Evolutionary conservation across 1,140 invertebrate genomes (phyloP).

Genomic region (Atopsyche davidsoni): DNA sequence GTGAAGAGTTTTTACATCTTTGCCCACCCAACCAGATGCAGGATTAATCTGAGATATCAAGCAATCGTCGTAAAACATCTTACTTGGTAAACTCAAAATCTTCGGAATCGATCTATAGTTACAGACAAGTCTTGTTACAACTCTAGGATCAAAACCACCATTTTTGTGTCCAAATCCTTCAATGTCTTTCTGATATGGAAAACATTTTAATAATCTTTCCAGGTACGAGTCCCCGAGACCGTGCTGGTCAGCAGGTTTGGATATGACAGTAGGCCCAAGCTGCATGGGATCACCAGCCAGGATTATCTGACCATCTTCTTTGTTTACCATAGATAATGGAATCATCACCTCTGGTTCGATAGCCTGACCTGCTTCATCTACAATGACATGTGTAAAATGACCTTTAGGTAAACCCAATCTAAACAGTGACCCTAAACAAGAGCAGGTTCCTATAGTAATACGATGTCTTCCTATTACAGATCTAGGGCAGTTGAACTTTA

Average conservation of each 20-base stretch:
- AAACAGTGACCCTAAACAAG: conserved; percentile 62
- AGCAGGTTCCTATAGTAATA: conserved; percentile 79
- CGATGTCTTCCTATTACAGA: conserved; percentile 62
- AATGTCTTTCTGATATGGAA: conserved; percentile 61
- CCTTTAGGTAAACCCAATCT: conserved; percentile 58
- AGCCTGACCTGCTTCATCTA: conserved; percentile 89
- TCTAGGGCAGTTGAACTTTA: conserved; percentile 48
- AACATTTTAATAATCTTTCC: conserved; percentile 57
- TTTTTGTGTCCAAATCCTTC: conserved; percentile 38
- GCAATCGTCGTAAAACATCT: conserved; percentile 75
- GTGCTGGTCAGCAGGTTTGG: conserved; percentile 53
- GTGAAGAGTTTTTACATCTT: conserved; percentile 24
- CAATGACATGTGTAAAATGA: conserved; percentile 81
- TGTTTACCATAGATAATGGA: conserved; percentile 53
- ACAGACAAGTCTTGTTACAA: conserved; percentile 65
- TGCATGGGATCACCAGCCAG: conserved; percentile 90
- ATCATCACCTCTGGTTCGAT: conserved; percentile 85
- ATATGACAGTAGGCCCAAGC: conserved; percentile 76
- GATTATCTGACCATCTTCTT: conserved; percentile 61
- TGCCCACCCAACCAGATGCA: conserved; percentile 35
- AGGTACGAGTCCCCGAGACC: conserved; percentile 68
- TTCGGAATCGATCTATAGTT: conserved; percentile 77
- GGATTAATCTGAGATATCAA: conserved; percentile 52
- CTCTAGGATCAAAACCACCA: conserved; percentile 58
- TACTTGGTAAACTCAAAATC: conserved; percentile 69